A percentile compares a stretch with the other conserved stretches of the same genome.
phyloP scores from a whole-genome alignment of 2,797 vertebrate species.

The Eidolon dupreanum region DNA sequence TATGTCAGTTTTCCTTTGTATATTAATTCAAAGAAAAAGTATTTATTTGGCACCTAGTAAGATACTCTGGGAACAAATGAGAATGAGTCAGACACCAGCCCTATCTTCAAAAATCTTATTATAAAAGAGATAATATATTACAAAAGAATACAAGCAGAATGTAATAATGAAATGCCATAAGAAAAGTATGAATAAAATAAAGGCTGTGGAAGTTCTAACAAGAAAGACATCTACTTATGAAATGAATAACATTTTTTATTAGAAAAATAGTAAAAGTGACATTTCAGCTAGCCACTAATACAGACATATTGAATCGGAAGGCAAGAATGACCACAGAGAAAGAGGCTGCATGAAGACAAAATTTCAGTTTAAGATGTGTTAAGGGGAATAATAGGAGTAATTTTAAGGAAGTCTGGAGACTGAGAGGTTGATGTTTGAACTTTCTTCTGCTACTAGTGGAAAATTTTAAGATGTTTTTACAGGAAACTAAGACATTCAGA shows the following conservation, averaged over 20 bases:
- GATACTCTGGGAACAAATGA: background rate
- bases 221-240: background rate
- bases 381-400: background rate
- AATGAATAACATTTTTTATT: background rate
- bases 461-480: background rate
- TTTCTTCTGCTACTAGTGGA: background rate
- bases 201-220: background rate
- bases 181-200: slow-evolving; percentile 20
- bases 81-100: background rate
- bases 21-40: background rate
- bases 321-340: background rate
- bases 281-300: background rate
- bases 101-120: background rate
- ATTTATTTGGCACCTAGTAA: background rate
- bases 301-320: background rate
- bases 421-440: background rate
- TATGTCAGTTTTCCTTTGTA: background rate
- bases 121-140: background rate
- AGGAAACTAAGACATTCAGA: background rate
- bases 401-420: background rate
- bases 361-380: background rate
- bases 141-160: background rate
- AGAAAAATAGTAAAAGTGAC: background rate
- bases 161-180: background rate
- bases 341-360: background rate